Base-by-base conservation (phyloP, 2,888 invertebrate species). In the Agrenia bidenticulata region DNA sequence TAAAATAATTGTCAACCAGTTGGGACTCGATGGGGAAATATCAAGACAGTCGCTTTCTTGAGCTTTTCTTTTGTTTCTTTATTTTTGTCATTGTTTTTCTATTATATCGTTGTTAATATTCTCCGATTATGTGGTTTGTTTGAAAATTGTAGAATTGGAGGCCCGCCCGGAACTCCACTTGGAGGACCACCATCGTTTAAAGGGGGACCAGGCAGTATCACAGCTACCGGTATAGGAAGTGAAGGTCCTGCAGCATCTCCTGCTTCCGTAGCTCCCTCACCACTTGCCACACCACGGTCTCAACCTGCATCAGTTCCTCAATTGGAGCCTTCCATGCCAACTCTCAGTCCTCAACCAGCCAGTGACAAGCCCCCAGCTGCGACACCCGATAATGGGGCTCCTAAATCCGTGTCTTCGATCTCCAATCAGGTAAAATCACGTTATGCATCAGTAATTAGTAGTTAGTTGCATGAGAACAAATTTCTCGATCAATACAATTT, bases 111-210 rank as follows among this genome's bases (percentile, higher is more conserved):
- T 39, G 39, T n/a, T n/a, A n/a, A n/a, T n/a, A n/a, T n/a, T n/a
- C n/a, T n/a, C n/a, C n/a, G n/a, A n/a, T n/a, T n/a, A n/a, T n/a
- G n/a, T n/a, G n/a, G n/a, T n/a, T n/a, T 45, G 45, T 45, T 45
- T 45, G 9, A n/a, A n/a, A 45, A 19, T 56, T 62, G 17, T 59
- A 67, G 68, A 37, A 27, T 24, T 19, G 65, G 69, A 58, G 67
- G 58, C n/a, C 64, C 80, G 24, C 81, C 77, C 42, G 80, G 82
- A 72, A 86, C 86, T 56, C 85, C 86, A 27, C 84, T 85, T 56
- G 86, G 85, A 61, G 87, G 86, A 7, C 85, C 86, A n/a, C 86
- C 87, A 15, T 85, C 86, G 39, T 87, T 87, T 78, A 83, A 87
- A 64, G 84, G 68, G 11, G 72, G 69, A 58, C 84, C 70, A 15